These are phyloP conservation scores for Heliopora coerulea DNA, from an alignment of 92 coral and sea anemone species.

Conservation along the genomic window DNA sequence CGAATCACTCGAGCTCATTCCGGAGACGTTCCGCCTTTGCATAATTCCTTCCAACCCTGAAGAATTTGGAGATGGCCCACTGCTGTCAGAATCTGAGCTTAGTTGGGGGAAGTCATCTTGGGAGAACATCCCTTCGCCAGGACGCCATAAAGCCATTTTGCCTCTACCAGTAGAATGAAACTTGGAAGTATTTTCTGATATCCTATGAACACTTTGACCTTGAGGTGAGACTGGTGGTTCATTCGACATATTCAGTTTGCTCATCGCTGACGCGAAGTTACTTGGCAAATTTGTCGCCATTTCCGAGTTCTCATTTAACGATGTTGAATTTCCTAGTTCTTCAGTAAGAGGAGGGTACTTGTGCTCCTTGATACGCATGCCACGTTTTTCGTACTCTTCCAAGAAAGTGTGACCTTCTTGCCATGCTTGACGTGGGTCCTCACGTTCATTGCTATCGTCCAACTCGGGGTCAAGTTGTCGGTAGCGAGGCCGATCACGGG, in stretches of 20 bases:
- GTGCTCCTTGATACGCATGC: conserved; percentile 67
- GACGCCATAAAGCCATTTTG: conserved; percentile 1
- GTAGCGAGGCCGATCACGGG: conserved; percentile 57
- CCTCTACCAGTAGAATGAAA: conserved; percentile 4
- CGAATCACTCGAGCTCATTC: conserved; percentile 44
- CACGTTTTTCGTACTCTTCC: conserved; percentile 54
- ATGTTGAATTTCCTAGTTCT: not conserved
- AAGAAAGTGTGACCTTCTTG: conserved; percentile 77
- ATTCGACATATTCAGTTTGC: not conserved
- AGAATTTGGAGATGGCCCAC: conserved; percentile 46
- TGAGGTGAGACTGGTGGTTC: not conserved
- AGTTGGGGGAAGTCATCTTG: conserved; percentile 88
- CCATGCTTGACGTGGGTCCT: conserved; percentile 61
- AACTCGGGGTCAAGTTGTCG: conserved; percentile 73
- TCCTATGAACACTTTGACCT: conserved; percentile 7
- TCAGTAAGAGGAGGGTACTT: conserved; percentile 38
- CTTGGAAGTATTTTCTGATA: conserved; percentile 2
- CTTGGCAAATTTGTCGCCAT: not conserved
- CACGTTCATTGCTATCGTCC: conserved; percentile 50
- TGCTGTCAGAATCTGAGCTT: conserved; percentile 74
- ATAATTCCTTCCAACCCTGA: not conserved
- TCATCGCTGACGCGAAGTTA: conserved; percentile 17
- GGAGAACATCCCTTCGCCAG: conserved; percentile 47
- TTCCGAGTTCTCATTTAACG: not conserved
- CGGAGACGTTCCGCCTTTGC: not conserved